Evolutionary conservation across 2,113 vertebrate species (phyloP), one percentile per base, ranked within the genome.

Genomic region (Halcyon senegalensis): DNA sequence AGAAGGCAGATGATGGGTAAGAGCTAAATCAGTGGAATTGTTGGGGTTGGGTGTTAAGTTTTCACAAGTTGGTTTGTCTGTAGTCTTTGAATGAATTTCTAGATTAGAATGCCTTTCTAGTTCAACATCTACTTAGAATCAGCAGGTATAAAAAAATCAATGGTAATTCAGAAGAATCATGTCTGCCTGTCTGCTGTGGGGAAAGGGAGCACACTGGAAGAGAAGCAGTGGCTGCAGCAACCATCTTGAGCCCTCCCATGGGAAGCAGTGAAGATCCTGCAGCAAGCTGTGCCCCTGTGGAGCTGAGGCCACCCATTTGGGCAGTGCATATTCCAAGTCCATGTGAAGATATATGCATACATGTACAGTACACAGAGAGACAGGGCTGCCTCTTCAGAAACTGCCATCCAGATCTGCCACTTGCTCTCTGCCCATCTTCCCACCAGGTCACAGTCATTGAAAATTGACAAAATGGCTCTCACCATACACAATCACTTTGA

Each of bases 1-100:
- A 56, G 60, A 97, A 96, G 79, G 96, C 95, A 78, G 79, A 58
- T 80, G 90, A 82, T 14, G 90, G 98, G 99, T 99, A 97, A 96
- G 98, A 96, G 6, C n/a, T 46, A 55, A 87, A 78, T 60, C 18
- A 50, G 7, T 84, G 43, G 20, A 74, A 89, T 28, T 87, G 7
- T 27, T 78, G 60, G 15, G 5, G 25, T 37, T 1, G 2, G n/a
- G 5, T 73, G 25, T 73, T 66, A 75, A 44, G 27, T 79, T 80
- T 92, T 66, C n/a, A 74, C 7, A 23, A 35, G 10, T 8, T 28
- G 7, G 9, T 73, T 82, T 64, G 4, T 59, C 21, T 79, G 23
- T 48, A 51, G 44, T 24, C 31, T 81, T 33, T 67, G 60, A 25
- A n/a, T 79, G 1, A 75, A 48, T 75, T 84, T 94, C 56, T 60